phyloP scores from a whole-genome alignment of 1,140 invertebrate genomes.

The Anagrus nilaparvatae region DNA sequence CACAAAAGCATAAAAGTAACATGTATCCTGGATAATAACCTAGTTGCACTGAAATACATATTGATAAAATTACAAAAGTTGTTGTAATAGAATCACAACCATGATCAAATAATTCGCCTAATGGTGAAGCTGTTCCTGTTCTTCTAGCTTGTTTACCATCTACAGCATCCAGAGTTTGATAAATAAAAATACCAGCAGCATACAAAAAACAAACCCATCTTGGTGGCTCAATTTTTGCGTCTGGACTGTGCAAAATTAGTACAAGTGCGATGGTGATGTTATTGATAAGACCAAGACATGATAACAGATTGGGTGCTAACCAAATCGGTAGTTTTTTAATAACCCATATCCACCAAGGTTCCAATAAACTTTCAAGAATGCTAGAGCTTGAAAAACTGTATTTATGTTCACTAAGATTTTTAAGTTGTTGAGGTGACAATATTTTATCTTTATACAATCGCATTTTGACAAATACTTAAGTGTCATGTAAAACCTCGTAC shows the following conservation, averaged over 20 bases:
- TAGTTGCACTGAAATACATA: slow-evolving; percentile 82
- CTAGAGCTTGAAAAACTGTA: slow-evolving; percentile 83
- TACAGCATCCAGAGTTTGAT: slow-evolving; percentile 97
- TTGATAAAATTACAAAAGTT: slow-evolving; percentile 92
- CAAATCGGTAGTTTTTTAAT: slow-evolving; percentile 84
- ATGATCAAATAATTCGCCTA: slow-evolving; percentile 99
- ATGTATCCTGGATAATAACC: slow-evolving; percentile 87
- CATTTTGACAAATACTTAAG: slow-evolving; percentile 27
- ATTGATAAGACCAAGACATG: slow-evolving; percentile 81
- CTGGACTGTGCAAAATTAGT: slow-evolving; percentile 76
- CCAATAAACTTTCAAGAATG: slow-evolving; percentile 77
- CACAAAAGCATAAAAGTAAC: slow-evolving; percentile 90
- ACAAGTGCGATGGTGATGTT: slow-evolving; percentile 91
- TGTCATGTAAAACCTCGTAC: no score
- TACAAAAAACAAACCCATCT: slow-evolving; percentile 86
- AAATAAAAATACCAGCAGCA: slow-evolving; percentile 90
- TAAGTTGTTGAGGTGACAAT: slow-evolving; percentile 53
- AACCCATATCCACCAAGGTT: slow-evolving; percentile 96
- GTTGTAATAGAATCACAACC: slow-evolving; percentile 95
- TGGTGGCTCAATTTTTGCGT: slow-evolving; percentile 69
- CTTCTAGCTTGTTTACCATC: slow-evolving; percentile 99
- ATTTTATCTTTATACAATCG: slow-evolving; percentile 44
- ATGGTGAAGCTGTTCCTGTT: slow-evolving; percentile 81
- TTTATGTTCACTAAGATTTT: slow-evolving; percentile 84
- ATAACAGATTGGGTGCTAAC: slow-evolving; percentile 97